phyloP scores from a whole-genome alignment of 2,113 vertebrate genomes.

The Rhinoderma darwinii region DNA sequence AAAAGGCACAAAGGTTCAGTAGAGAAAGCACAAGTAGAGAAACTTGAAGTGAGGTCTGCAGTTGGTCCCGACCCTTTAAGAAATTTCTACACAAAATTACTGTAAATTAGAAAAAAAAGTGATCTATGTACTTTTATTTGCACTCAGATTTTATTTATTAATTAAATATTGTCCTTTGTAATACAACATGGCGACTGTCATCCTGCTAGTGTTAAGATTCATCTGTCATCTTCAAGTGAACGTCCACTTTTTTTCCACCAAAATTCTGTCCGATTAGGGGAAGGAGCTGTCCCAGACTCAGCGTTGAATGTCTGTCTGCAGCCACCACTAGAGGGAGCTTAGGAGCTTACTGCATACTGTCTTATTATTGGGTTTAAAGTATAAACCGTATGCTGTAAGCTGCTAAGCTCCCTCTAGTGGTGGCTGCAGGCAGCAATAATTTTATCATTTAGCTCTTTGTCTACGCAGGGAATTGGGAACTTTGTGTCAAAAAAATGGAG shows the following conservation, averaged over 20 bases:
- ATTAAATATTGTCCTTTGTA: neutral
- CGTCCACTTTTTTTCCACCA: neutral
- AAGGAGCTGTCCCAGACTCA: no score
- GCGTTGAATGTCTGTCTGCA: no score
- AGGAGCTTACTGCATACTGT: no score
- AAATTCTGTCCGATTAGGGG: no score
- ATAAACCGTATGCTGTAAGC: no score
- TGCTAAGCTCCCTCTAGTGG: no score
- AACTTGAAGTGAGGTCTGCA: neutral
- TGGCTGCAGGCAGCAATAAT: no score
- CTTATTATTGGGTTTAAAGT: no score
- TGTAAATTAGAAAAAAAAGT: neutral
- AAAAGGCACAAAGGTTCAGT: constrained; percentile 25
- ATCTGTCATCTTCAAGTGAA: neutral
- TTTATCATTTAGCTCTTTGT: no score
- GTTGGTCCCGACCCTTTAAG: neutral
- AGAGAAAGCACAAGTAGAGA: constrained; percentile 37
- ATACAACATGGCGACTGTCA: neutral
- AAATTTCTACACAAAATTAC: neutral
- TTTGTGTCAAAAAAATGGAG: no score
- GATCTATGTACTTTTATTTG: constrained; percentile 1
- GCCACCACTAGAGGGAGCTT: no score
- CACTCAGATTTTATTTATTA: constrained; percentile 19
- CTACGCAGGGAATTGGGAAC: no score
- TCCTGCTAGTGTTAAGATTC: neutral